A percentile compares a stretch with the other conserved stretches of the same genome.
Conservation (phyloP, 2,113 vertebrate genomes). For the Rhegmatorhina hoffmannsi region DNA sequence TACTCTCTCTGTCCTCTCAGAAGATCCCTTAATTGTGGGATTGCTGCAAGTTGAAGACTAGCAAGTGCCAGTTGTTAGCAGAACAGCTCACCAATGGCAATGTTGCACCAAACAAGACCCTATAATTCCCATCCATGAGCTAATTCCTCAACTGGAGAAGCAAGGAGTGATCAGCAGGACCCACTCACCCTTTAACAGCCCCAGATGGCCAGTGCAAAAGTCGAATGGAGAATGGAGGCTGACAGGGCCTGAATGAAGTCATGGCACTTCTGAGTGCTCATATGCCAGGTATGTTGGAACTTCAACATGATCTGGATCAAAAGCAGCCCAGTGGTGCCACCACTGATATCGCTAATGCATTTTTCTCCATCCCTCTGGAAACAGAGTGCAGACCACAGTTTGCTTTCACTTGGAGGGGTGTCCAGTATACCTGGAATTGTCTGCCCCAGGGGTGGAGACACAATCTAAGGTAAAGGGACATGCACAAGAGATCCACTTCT, state of each 20-base stretch:
- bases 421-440: no score
- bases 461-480: background rate
- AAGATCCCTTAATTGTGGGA: background rate
- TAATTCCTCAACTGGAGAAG: background rate
- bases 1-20: background rate
- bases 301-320: background rate
- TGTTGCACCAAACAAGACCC: background rate
- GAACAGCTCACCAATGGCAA: background rate
- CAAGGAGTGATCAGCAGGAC: background rate
- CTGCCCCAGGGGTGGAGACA: no score
- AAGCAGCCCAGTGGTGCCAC: background rate
- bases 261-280: background rate
- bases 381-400: no score
- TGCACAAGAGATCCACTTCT: background rate
- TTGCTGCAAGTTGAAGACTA: background rate
- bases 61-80: background rate
- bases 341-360: background rate
- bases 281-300: background rate
- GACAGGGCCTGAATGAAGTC: background rate
- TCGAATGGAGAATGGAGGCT: no score
- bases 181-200: no score
- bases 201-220: no score
- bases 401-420: no score
- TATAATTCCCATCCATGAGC: background rate
- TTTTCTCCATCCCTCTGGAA: background rate